A percentile compares a stretch with the other conserved stretches of the same genome.
Evolutionary conservation across 2,888 invertebrate species (phyloP).

Genomic region (Pseudolycoriella hygida): DNA sequence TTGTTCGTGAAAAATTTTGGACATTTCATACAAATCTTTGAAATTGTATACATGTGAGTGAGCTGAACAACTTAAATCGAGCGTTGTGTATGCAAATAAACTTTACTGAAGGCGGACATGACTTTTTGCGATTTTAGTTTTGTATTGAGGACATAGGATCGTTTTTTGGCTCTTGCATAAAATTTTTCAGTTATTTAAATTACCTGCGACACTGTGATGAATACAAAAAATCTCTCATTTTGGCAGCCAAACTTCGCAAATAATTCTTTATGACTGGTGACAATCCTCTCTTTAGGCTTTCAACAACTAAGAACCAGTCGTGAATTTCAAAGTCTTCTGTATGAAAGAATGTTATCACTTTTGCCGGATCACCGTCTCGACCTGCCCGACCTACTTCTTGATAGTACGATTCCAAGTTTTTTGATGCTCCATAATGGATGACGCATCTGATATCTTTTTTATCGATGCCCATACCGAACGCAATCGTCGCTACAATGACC

Average conservation of each 20-base stretch:
- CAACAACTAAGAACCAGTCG: conserved; percentile 14
- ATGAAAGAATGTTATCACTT: conserved; percentile 38
- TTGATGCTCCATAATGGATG: conserved; percentile 53
- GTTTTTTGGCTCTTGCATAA: no score
- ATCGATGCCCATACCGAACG: conserved; percentile 57
- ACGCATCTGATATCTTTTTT: conserved; percentile 50
- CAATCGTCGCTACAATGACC: conserved; percentile 44
- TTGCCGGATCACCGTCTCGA: conserved; percentile 44
- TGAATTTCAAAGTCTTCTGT: conserved; percentile 31
- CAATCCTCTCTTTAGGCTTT: conserved; percentile 10
- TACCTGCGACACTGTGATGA: conserved; percentile 34
- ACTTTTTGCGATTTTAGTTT: no score
- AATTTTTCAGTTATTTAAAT: conserved; percentile 16
- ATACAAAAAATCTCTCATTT: conserved; percentile 36
- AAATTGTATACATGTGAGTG: no score
- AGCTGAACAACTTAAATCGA: no score
- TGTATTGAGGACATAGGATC: no score
- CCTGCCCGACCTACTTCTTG: conserved; percentile 62
- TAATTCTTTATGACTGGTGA: conserved; percentile 8
- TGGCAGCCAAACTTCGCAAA: conserved; percentile 15
- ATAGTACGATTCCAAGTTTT: conserved; percentile 52
- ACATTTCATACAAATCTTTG: no score
- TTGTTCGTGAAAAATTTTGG: no score
- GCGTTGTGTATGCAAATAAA: no score
- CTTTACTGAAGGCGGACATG: no score